Evolutionary conservation across 1,140 invertebrate genomes (phyloP).

Genomic region (Leucophenga varia): DNA sequence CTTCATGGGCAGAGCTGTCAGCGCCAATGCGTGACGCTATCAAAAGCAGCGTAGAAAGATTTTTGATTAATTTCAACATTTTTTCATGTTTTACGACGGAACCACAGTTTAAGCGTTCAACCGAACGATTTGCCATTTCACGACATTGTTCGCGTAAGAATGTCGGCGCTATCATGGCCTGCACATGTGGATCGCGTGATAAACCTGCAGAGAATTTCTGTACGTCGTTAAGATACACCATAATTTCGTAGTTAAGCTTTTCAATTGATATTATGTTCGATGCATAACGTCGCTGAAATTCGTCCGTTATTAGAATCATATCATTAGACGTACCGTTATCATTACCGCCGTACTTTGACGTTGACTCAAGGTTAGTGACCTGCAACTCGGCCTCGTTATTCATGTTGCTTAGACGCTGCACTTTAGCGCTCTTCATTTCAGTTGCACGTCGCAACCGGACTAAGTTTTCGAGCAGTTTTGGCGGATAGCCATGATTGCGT

Average conservation of each 20-base stretch:
- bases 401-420: conserved; percentile 80
- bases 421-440: conserved; percentile 78
- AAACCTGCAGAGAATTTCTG: conserved; percentile 85
- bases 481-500: conserved; percentile 71
- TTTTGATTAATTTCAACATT: conserved; percentile 78
- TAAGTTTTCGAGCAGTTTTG: conserved; percentile 82
- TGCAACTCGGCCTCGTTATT: conserved; percentile 89
- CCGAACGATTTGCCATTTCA: conserved; percentile 79
- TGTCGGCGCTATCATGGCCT: conserved; percentile 83
- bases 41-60: conserved; percentile 87
- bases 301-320: conserved; percentile 60
- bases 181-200: conserved; percentile 82
- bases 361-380: conserved; percentile 64
- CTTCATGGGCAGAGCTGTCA: conserved; percentile 76
- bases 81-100: conserved; percentile 62
- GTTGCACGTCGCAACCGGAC: conserved; percentile 86
- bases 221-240: conserved; percentile 81
- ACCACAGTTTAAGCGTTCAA: conserved; percentile 71
- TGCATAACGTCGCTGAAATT: conserved; percentile 90
- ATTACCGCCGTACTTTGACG: conserved; percentile 20
- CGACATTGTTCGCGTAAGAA: conserved; percentile 83
- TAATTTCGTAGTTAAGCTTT: conserved; percentile 85
- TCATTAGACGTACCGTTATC: neutral
- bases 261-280: conserved; percentile 87
- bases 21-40: conserved; percentile 91